Base-by-base conservation (phyloP, 2,888 invertebrate genomes). In the Sarcophaga caerulescens region DNA sequence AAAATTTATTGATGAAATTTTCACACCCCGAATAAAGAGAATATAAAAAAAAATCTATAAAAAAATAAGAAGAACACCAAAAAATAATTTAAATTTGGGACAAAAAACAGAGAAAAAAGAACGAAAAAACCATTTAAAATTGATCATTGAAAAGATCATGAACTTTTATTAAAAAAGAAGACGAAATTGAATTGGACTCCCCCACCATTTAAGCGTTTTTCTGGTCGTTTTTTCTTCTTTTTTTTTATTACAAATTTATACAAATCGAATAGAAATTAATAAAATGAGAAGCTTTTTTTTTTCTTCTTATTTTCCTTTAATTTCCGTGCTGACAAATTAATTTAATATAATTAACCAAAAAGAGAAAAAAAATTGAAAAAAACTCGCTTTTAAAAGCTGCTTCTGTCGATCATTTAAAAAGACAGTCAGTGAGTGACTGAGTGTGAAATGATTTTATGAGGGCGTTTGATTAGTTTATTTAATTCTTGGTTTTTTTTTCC, bases 281-380 rank as follows among this genome's bases (percentile, higher is more conserved):
- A 77, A 70, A 78, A 71, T 85, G 73, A 74, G 85, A 82, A 76
- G 77, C 73, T 84, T 87, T 87, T 87, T 88, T 14, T 47, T 14
- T 35, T 35, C 35, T 10, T 35, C 35, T 35, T 35, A 10, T 35
- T 35, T 35, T 35, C 35, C 10, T 35, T 35, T 89, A 88, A 88
- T 89, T 88, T 89, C 88, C 88, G 84, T 88, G 88, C 88, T 89
- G 89, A 89, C 89, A 89, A 88, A 89, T 92, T 91, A 92, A 91
- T 91, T 91, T 92, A 91, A 92, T 91, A 90, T 90, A 90, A 92
- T 91, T 90, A 91, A 91, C 89, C 89, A 68, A 79, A 84, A 62
- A 78, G 70, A 68, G 10, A 45, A 73, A 75, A 17, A 70, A 70
- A 57, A 17, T 14, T 6, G 14, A 35, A 52, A 52, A 12, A 52